These are phyloP conservation scores for Tragelaphus oryx DNA, from an alignment of 2,797 vertebrate species.

Conservation along the genomic window DNA sequence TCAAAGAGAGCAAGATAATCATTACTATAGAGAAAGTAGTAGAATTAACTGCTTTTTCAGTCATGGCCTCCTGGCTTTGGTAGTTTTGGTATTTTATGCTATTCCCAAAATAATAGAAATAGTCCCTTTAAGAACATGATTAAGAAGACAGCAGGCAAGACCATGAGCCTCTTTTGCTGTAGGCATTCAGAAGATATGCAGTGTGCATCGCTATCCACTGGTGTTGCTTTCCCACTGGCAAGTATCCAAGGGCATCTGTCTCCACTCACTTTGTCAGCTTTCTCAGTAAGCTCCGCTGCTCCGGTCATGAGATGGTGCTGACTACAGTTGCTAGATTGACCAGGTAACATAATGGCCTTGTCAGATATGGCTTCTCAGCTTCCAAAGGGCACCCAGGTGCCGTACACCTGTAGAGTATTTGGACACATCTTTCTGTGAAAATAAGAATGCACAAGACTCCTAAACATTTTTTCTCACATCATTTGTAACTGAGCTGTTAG, in stretches of 20 bases:
- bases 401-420: not conserved
- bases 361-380: not conserved
- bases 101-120: not conserved
- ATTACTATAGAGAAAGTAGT: not conserved
- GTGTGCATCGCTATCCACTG: fast-evolving
- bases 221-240: not conserved
- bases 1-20: not conserved
- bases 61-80: not conserved
- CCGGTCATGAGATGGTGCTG: not conserved
- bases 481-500: not conserved
- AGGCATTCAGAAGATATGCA: not conserved
- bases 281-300: not conserved
- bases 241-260: not conserved
- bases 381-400: not conserved
- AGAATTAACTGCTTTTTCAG: not conserved
- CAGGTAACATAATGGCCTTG: not conserved
- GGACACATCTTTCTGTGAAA: not conserved
- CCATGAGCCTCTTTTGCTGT: fast-evolving
- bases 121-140: not conserved
- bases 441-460: not conserved
- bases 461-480: not conserved
- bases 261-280: not conserved
- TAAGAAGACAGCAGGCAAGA: not conserved
- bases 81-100: constrained; percentile 6
- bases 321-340: not conserved